phyloP scores from a whole-genome alignment of 2,113 vertebrate genomes.

The Catharus fuscescens region DNA sequence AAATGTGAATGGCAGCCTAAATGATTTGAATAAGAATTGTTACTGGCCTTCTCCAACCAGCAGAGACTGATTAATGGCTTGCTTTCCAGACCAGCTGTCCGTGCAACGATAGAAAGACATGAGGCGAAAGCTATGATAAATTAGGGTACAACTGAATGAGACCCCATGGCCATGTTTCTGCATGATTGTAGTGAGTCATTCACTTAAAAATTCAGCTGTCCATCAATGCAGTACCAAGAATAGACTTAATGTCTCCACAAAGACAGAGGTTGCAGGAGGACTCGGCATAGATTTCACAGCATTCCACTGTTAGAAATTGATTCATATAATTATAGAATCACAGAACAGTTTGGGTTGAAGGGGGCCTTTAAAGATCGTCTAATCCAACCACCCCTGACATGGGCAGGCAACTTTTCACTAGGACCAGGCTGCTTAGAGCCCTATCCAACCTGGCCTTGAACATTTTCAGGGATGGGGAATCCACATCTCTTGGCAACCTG shows the following conservation, averaged over 20 bases:
- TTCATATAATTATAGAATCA: neutral
- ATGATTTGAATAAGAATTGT: slow-evolving; percentile 48
- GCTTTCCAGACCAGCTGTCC: slow-evolving; percentile 39
- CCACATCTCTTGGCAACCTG: neutral
- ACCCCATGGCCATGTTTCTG: slow-evolving; percentile 33
- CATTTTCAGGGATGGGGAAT: fast-evolving
- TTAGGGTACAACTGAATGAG: slow-evolving; percentile 42
- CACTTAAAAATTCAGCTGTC: slow-evolving; percentile 55
- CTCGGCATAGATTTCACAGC: neutral
- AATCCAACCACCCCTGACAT: neutral
- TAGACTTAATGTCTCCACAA: neutral
- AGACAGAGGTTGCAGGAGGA: neutral
- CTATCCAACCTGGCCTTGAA: neutral
- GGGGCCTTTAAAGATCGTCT: neutral
- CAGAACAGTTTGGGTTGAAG: neutral
- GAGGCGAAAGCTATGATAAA: slow-evolving; percentile 41
- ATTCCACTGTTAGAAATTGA: neutral
- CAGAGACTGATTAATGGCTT: slow-evolving; percentile 62
- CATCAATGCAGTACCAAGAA: neutral
- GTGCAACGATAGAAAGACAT: neutral
- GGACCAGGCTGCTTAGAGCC: neutral
- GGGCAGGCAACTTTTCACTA: neutral
- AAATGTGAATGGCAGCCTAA: slow-evolving; percentile 18
- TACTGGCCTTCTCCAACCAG: slow-evolving; percentile 10
- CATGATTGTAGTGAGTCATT: slow-evolving; percentile 54